phyloP scores from a whole-genome alignment of 2,113 vertebrate genomes.

The Henicopernis longicauda region DNA sequence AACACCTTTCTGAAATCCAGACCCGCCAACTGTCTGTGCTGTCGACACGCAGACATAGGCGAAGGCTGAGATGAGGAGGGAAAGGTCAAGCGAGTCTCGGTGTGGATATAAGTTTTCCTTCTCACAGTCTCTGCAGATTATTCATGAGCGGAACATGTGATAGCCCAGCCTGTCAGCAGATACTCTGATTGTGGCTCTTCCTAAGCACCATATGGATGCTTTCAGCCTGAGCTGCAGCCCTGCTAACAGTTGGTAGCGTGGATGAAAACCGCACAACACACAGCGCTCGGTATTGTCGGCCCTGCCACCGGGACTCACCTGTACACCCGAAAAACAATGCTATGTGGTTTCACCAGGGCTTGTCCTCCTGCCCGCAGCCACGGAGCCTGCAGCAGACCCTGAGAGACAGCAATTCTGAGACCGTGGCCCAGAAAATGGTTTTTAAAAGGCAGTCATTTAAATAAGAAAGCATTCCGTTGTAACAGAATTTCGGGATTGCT shows the following conservation, averaged over 20 bases:
- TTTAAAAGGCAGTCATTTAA: background rate
- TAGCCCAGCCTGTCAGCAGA: constrained; percentile 66
- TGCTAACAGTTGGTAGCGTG: background rate
- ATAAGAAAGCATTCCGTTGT: background rate
- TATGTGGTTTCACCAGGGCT: fast-evolving
- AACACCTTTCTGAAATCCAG: constrained; percentile 56
- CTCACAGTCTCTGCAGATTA: constrained; percentile 56
- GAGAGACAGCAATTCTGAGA: background rate
- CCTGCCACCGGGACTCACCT: background rate
- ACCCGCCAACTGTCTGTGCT: constrained; percentile 52
- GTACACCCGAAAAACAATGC: background rate
- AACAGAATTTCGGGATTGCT: background rate
- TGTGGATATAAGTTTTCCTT: constrained; percentile 51
- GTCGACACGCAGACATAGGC: background rate
- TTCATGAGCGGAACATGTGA: constrained; percentile 56
- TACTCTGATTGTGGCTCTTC: constrained; percentile 58
- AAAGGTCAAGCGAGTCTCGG: constrained; percentile 9
- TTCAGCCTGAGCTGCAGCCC: constrained; percentile 52
- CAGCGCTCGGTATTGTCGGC: background rate
- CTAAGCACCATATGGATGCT: constrained; percentile 61
- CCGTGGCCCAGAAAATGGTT: background rate
- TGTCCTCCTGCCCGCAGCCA: background rate
- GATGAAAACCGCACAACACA: background rate
- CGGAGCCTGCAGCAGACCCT: background rate
- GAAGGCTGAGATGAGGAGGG: constrained; percentile 11